Conservation (phyloP, 2,113 vertebrate genomes). For the Edolisoma coerulescens region DNA sequence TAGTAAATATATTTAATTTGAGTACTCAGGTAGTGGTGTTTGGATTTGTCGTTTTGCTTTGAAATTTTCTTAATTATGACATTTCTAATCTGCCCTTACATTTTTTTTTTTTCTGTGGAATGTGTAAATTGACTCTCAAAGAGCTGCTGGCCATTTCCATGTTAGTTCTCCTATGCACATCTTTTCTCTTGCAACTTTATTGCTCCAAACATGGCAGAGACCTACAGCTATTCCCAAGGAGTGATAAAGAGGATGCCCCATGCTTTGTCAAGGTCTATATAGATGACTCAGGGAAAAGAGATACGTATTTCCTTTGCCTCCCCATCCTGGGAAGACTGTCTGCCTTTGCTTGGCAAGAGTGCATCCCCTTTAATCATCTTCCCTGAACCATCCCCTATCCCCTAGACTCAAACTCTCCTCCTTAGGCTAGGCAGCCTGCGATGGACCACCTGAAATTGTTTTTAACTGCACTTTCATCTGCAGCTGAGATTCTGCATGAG, state of each 20-base stretch:
- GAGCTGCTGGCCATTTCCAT: background rate
- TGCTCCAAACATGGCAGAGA: background rate
- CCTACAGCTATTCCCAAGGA: background rate
- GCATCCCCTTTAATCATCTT: fast-evolving
- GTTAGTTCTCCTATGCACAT: background rate
- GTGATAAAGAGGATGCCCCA: background rate
- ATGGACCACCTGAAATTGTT: background rate
- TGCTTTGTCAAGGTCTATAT: fast-evolving
- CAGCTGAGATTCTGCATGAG: background rate
- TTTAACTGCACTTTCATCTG: background rate
- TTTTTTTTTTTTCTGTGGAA: fast-evolving
- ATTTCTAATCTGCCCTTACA: background rate
- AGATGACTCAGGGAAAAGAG: background rate
- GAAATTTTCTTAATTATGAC: background rate
- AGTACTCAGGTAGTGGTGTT: background rate
- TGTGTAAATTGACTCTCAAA: background rate
- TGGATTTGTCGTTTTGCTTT: background rate
- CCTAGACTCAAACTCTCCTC: background rate
- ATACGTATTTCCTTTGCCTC: background rate
- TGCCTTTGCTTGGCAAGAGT: background rate
- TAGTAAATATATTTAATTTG: background rate
- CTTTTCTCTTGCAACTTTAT: background rate
- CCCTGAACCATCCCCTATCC: background rate
- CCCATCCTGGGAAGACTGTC: background rate
- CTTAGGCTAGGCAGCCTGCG: background rate